Evolutionary conservation across 2,888 invertebrate genomes (phyloP), one percentile per base, ranked within the genome.

Genomic region (Congeria kusceri): DNA sequence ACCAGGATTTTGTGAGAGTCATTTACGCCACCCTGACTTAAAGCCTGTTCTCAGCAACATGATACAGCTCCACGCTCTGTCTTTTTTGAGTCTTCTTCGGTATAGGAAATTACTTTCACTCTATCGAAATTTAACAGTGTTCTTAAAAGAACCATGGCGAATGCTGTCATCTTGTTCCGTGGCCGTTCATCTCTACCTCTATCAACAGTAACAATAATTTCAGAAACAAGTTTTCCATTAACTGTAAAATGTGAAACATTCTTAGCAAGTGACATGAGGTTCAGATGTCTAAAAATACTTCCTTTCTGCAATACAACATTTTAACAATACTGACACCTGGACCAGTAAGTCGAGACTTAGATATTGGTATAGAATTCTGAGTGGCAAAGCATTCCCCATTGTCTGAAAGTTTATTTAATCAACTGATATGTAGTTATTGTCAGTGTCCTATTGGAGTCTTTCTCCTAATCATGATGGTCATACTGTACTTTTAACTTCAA

Each of bases 131-230:
- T 39, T 20, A 72, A 62, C 7, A 72, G 29, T 25, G 25, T 27
- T 65, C 66, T 64, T 32, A 72, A 47, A 25, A 72, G 59, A 25
- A 57, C 66, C 18, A n/a, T 23, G 15, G n/a, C 46, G 67, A 74
- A 74, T n/a, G 7, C 27, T 15, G 66, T 67, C 47, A 66, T 58
- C 28, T 72, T 72, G 25, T 72, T 72, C 29, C 72, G 15, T 46
- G 65, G 72, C 28, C 72, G 3, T 65, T 72, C 72, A 66, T 72
- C 65, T 15, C 67, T 44, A 29, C 74, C 74, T 29, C 74, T 67
- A 27, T 74, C 74, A 49, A 67, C 74, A 32, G 66, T 74, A 23
- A 67, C 44, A n/a, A 64, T 1, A n/a, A 71, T 57, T 64, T 64
- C n/a, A 20, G 57, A 28, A 53, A 71, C 63, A 63, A 71, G 20